Evolutionary conservation across 2,888 invertebrate species (phyloP), one percentile per base, ranked within the genome.

Genomic region (Stratiomys singularior): DNA sequence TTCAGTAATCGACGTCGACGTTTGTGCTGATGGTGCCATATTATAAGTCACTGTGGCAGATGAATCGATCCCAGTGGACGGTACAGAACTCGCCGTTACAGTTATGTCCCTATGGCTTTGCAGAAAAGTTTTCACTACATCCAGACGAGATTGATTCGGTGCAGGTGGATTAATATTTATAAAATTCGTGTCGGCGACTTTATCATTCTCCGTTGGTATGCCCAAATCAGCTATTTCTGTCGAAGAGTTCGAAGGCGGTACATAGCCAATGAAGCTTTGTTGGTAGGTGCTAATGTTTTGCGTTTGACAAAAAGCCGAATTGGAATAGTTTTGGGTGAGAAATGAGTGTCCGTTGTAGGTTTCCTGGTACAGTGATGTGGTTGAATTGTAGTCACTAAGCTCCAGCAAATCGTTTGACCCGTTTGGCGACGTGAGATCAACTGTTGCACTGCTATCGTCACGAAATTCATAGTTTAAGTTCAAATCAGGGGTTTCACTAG

Each of bases 71-170:
- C 5, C 25, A 18, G 74, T 23, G 9, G 18, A 7, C 28, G 47
- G 15, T 13, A 5, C n/a, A 27, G 60, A 21, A 0, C 37, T 23
- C 0, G 60, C 13, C 1, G 58, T 56, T 18, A 47, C 27, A 28
- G 15, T 27, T 28, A 52, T 58, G 81, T 83, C 86, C 1, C 87
- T 85, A 83, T 85, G 86, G 78, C 85, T 85, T 78, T 86, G 85
- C 72, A 87, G 78, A 77, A 87, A 82, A 83, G 87, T 85, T 79
- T 86, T 86, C 37, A 87, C 86, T 80, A 84, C 86, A n/a, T 85
- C 84, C 21, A 86, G 80, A 64, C 86, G 83, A 63, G 85, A 83
- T 77, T 86, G 85, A 79, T 85, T 86, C 79, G 83, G 82, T 60
- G 83, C 81, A 30, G 86, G 84, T 25, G 85, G 81, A 79, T 83